Percentiles rank a stretch among this genome's conserved stretches.
Conservation (phyloP, 2,888 invertebrate genomes). For the Leucoptera coffeella region DNA sequence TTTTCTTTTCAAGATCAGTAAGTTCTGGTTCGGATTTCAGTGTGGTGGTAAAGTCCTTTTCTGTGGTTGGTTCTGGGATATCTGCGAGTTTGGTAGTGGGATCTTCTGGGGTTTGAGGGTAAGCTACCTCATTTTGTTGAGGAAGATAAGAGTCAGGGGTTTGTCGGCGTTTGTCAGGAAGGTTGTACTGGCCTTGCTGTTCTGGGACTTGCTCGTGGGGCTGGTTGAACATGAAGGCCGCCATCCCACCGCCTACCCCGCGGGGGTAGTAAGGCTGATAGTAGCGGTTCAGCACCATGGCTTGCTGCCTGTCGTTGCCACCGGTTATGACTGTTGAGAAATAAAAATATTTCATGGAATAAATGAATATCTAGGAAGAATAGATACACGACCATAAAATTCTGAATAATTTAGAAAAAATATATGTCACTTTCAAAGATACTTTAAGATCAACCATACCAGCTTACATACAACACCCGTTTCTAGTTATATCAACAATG, state of each 20-base stretch:
- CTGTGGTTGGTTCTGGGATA: slow-evolving; percentile 13
- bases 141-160: slow-evolving; percentile 13
- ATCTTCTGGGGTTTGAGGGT: slow-evolving; percentile 13
- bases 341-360: no score
- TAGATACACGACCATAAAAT: no score
- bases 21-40: slow-evolving; percentile 21
- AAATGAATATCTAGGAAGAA: slow-evolving; percentile 5
- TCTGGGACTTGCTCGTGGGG: slow-evolving; percentile 12
- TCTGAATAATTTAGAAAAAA: no score
- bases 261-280: slow-evolving; percentile 37
- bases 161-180: slow-evolving; percentile 29
- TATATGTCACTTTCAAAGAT: no score
- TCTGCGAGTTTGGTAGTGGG: slow-evolving; percentile 15
- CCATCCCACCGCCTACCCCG: slow-evolving; percentile 20
- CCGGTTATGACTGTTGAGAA: slow-evolving; percentile 15
- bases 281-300: slow-evolving; percentile 35
- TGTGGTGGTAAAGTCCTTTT: slow-evolving; percentile 21
- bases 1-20: no score
- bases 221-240: slow-evolving; percentile 36
- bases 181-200: slow-evolving; percentile 26
- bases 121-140: slow-evolving; percentile 37
- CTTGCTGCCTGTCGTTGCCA: slow-evolving; percentile 20
- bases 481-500: no score
- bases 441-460: no score
- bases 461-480: no score